Evolutionary conservation across 2,888 invertebrate species (phyloP), one percentile per base, ranked within the genome.

Genomic region (Ophion ellenae): DNA sequence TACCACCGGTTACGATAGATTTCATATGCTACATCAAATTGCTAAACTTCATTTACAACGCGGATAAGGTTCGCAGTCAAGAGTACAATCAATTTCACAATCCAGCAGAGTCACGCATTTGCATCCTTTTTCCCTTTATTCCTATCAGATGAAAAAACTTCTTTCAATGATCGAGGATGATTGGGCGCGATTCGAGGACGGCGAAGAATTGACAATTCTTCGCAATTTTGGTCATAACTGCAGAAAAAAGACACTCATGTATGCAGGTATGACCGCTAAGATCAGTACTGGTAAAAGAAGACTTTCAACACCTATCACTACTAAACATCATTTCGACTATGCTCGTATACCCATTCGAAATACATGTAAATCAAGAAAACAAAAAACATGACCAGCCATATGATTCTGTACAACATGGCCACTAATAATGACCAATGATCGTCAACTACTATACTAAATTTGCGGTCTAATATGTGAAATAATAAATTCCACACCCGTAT

Each of bases 21-120:
- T 14, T 86, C 0, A 59, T 87, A 71, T 83, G 83, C 71, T 74
- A 77, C 47, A 47, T 87, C 10, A 89, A 89, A 82, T 84, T 87
- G 24, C 63, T 87, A n/a, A 89, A 89, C 73, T 88, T 86, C 70
- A 66, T 84, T n/a, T 84, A 86, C 40, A 83, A 88, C 17, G 70
- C 74, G 17, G 76, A 84, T 24, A 87, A 87, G 87, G 89, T 88
- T 73, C 17, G 80, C 80, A 10, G 0, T 45, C 24, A 61, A 61
- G n/a, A 2, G 59, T 14, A 24, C 1, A n/a, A 5, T 53, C 10
- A 7, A 67, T 10, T 53, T 36, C n/a, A 17, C 14, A n/a, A 66
- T n/a, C 2, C 1, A 45, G 14, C 3, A 9, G 28, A 32, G 24
- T 14, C 45, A 10, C 17, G 32, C 1, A 64, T 47, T 47, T 57